Evolutionary conservation across 2,113 vertebrate species (phyloP).

Genomic region (Pelecanoides urinatrix): DNA sequence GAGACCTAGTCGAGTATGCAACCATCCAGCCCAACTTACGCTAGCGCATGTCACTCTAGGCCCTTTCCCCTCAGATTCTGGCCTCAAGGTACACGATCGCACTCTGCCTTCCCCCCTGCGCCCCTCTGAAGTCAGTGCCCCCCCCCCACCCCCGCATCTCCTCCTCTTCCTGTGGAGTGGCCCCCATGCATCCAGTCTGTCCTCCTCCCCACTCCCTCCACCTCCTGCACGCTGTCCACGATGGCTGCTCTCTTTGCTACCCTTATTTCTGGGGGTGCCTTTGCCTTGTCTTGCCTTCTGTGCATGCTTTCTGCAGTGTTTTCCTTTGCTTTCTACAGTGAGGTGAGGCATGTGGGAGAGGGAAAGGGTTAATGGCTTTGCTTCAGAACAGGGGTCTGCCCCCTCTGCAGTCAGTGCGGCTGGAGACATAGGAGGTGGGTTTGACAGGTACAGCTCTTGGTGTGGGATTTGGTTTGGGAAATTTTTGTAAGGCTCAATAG

Average conservation of each 20-base stretch:
- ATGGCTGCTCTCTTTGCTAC: background rate
- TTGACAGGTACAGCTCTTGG: background rate
- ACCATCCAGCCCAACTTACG: slow-evolving; percentile 92
- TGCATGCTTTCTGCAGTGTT: slow-evolving; percentile 7
- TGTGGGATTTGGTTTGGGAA: background rate
- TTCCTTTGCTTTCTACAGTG: background rate
- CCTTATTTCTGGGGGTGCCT: background rate
- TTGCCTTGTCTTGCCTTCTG: background rate
- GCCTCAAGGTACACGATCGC: slow-evolving; percentile 83
- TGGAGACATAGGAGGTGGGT: background rate
- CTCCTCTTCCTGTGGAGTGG: background rate
- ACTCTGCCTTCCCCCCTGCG: slow-evolving; percentile 3
- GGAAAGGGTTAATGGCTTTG: background rate
- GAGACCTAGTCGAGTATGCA: slow-evolving; percentile 93
- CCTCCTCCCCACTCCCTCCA: background rate
- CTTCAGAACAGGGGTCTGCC: background rate
- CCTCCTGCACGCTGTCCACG: background rate
- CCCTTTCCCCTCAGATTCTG: slow-evolving; percentile 82
- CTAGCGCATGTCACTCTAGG: slow-evolving; percentile 85
- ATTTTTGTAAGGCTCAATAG: background rate
- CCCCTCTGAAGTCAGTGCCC: background rate
- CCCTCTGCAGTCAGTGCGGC: background rate
- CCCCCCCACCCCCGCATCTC: background rate
- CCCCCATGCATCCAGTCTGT: background rate
- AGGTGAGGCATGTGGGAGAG: background rate